Base-by-base conservation (phyloP, 2,888 invertebrate species). In the Sabatieria punctata region DNA sequence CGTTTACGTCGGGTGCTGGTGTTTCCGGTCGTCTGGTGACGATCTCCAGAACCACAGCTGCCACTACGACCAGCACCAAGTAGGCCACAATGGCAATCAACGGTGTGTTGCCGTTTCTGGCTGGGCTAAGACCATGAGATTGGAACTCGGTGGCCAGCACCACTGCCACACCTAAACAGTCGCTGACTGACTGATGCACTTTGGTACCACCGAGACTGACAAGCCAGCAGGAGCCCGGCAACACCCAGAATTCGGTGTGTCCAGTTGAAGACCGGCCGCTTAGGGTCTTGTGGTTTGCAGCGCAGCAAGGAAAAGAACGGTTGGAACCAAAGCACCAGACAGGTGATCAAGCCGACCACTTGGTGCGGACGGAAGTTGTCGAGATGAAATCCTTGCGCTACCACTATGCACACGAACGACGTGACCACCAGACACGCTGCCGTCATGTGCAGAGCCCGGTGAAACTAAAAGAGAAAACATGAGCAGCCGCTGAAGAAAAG, bases 191-290 rank as follows among this genome's bases (percentile, higher is more conserved):
- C n/a, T n/a, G n/a, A n/a, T n/a, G n/a, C n/a, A n/a, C n/a, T n/a
- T n/a, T n/a, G n/a, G 21, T 2, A n/a, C 6, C 22, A 24, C 2
- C n/a, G 4, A 19, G 4, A 4, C 26, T 41, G 8, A 47, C 48
- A 8, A 4, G 48, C 45, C 13, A 39, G n/a, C 4, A 48, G 15
- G 22, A 23, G 45, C 11, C 39, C 22, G 4, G 19, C 35, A 19
- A 24, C 35, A 2, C 48, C 48, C 22, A 38, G 3, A 21, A 39
- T 33, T 38, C 48, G 37, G 24, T 48, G 48, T 19, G n/a, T 19
- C 35, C 30, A 48, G 27, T 48, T 48, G 45, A 48, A 48, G 19
- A 39, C 27, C 23, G 40, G 33, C 23, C 48, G 27, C 2, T 18
- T 6, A 2, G 4, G 8, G 22, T 22, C 30, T 15, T 18, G 21